Evolutionary conservation across 2,113 vertebrate genomes (phyloP).

Genomic region (Xiphophorus maculatus): DNA sequence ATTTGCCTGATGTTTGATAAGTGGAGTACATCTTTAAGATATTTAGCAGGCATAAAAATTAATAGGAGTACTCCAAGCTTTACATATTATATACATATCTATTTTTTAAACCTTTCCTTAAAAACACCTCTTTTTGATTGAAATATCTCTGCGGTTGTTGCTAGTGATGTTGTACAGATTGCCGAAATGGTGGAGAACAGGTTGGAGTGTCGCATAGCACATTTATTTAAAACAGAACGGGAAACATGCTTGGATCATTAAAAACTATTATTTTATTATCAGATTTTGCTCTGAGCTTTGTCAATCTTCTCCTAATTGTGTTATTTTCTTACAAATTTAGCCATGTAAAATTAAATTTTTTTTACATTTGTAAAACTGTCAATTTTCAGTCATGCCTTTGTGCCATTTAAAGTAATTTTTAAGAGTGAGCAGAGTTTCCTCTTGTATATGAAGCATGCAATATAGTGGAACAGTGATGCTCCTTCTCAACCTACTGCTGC

Average conservation of each 20-base stretch:
- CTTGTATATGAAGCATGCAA: no score
- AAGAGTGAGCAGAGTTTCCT: no score
- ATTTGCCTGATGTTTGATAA: conserved; percentile 62
- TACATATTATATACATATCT: conserved; percentile 40
- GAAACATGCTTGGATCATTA: conserved; percentile 43
- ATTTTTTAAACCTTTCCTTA: conserved; percentile 45
- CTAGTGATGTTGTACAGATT: conserved; percentile 61
- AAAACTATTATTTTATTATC: conserved; percentile 16
- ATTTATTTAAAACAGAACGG: conserved; percentile 43
- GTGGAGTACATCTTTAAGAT: conserved; percentile 71
- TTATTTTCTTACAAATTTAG: no score
- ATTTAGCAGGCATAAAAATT: conserved; percentile 72
- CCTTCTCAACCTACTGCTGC: no score
- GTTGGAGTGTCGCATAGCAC: conserved; percentile 11
- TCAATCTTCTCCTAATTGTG: no score
- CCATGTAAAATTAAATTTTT: no score
- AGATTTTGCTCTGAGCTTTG: no score
- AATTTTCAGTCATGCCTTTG: no score
- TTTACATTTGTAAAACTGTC: no score
- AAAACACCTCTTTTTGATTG: conserved; percentile 70
- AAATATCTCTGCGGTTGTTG: conserved; percentile 56
- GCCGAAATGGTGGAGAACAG: conserved; percentile 25
- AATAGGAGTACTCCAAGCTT: conserved; percentile 60
- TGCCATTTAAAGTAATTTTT: no score
- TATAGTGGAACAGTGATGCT: no score